These are phyloP conservation scores for Hypercompe scribonia DNA, from an alignment of 2,888 invertebrate species.

Conservation along the genomic window DNA sequence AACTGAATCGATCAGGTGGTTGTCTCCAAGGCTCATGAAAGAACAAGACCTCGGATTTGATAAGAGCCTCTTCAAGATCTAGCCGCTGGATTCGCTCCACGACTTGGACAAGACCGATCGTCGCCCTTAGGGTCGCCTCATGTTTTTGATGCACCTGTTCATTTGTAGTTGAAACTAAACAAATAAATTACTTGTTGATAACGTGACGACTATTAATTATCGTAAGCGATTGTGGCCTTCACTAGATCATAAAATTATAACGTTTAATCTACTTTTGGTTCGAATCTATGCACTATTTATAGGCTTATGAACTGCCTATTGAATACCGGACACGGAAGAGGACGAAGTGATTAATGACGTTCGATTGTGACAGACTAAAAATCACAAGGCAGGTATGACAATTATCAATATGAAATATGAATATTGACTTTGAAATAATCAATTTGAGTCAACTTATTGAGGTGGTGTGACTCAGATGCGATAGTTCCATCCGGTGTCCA, in stretches of 20 bases:
- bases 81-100: too few species aligned
- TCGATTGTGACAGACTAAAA: not conserved
- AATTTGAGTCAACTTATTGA: not conserved
- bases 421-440: not conserved
- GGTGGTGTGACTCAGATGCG: not conserved
- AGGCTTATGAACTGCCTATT: not conserved
- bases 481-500: not conserved
- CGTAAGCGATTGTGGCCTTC: conserved; percentile 6
- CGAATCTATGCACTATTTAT: not conserved
- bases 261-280: not conserved
- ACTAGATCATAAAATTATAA: conserved; percentile 1
- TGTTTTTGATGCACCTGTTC: not conserved
- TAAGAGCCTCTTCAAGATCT: too few species aligned
- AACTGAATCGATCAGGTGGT: too few species aligned
- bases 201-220: not conserved
- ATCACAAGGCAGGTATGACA: not conserved
- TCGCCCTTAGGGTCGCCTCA: too few species aligned
- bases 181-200: not conserved
- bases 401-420: not conserved
- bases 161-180: not conserved
- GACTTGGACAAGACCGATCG: too few species aligned
- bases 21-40: too few species aligned
- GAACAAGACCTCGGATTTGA: too few species aligned
- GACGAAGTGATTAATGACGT: not conserved
- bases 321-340: conserved; percentile 1